These are phyloP conservation scores for Procambarus virginalis DNA, from an alignment of 1,140 invertebrate genomes.

Conservation along the genomic window DNA sequence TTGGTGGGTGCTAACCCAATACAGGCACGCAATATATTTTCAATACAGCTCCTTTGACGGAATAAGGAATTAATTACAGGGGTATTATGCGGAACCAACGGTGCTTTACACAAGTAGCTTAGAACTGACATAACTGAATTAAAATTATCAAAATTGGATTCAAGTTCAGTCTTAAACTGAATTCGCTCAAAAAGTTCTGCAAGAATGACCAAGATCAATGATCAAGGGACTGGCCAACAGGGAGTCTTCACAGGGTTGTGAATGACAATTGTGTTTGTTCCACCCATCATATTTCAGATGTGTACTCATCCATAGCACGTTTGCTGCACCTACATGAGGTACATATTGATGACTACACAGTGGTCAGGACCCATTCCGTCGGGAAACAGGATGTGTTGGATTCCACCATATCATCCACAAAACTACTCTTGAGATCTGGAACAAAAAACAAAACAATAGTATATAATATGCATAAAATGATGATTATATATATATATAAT, in stretches of 20 bases:
- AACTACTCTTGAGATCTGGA: slow-evolving; percentile 93
- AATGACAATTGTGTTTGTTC: slow-evolving; percentile 92
- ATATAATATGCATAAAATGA: too few relatives aligned
- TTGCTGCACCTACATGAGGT: slow-evolving; percentile 96
- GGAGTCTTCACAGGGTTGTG: slow-evolving; percentile 98
- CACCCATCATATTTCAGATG: slow-evolving; percentile 95
- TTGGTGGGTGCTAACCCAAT: slow-evolving; percentile 86
- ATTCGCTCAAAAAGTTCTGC: slow-evolving; percentile 91
- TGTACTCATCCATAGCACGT: slow-evolving; percentile 97
- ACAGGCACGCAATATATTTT: slow-evolving; percentile 92
- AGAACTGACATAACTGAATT: slow-evolving; percentile 88
- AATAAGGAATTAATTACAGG: slow-evolving; percentile 93
- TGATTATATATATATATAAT: too few relatives aligned
- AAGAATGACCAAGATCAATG: slow-evolving; percentile 90
- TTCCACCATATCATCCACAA: slow-evolving; percentile 95
- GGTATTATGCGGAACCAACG: slow-evolving; percentile 79
- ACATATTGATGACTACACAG: too few relatives aligned
- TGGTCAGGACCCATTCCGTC: slow-evolving; percentile 90
- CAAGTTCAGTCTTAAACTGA: slow-evolving; percentile 76
- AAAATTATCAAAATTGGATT: slow-evolving; percentile 79
- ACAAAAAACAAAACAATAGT: slow-evolving; percentile 39
- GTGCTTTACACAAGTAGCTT: slow-evolving; percentile 91
- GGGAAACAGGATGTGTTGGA: slow-evolving; percentile 90
- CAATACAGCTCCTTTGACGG: too few relatives aligned
- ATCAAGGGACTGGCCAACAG: slow-evolving; percentile 94